Percentiles rank a stretch among this genome's conserved stretches.
phyloP scores from a whole-genome alignment of 2,888 invertebrate genomes.

The Pandemis corylana region DNA sequence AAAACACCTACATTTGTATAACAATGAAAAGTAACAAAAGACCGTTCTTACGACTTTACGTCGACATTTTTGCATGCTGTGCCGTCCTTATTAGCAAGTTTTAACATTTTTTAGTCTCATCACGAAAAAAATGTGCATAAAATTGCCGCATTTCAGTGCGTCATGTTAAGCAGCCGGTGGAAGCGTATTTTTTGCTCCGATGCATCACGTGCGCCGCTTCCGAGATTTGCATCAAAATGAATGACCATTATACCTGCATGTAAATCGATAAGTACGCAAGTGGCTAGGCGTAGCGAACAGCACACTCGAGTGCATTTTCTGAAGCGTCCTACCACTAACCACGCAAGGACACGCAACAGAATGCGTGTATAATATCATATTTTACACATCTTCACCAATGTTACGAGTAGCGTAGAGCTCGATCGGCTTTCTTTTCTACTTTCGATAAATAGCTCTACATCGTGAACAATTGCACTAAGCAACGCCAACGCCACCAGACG shows the following conservation, averaged over 20 bases:
- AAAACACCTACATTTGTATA: not conserved
- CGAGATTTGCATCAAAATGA: slow-evolving; percentile 39
- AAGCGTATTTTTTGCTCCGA: slow-evolving; percentile 37
- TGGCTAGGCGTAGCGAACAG: slow-evolving; percentile 11
- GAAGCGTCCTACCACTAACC: slow-evolving; percentile 14
- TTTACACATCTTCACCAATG: slow-evolving; percentile 26
- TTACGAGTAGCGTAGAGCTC: slow-evolving; percentile 21
- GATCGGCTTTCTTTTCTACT: slow-evolving; percentile 19
- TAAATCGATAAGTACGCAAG: slow-evolving; percentile 32
- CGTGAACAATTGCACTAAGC: slow-evolving; percentile 27
- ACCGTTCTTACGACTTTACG: not conserved
- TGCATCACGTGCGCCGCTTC: slow-evolving; percentile 38
- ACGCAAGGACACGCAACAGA: slow-evolving; percentile 7
- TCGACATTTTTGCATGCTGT: not conserved
- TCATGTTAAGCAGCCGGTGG: slow-evolving; percentile 34
- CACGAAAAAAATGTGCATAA: slow-evolving; percentile 31
- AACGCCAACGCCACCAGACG: slow-evolving; percentile 26
- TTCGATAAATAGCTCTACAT: slow-evolving; percentile 27
- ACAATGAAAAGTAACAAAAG: not conserved
- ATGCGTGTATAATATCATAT: slow-evolving; percentile 18
- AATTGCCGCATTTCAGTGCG: slow-evolving; percentile 31
- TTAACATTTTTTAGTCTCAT: slow-evolving; percentile 21
- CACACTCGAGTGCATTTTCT: slow-evolving; percentile 20
- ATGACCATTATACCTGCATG: slow-evolving; percentile 20
- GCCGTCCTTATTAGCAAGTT: slow-evolving; percentile 1